A percentile compares a stretch with the other conserved stretches of the same genome.
phyloP scores from a whole-genome alignment of 2,113 vertebrate genomes.

The Craseonycteris thonglongyai region DNA sequence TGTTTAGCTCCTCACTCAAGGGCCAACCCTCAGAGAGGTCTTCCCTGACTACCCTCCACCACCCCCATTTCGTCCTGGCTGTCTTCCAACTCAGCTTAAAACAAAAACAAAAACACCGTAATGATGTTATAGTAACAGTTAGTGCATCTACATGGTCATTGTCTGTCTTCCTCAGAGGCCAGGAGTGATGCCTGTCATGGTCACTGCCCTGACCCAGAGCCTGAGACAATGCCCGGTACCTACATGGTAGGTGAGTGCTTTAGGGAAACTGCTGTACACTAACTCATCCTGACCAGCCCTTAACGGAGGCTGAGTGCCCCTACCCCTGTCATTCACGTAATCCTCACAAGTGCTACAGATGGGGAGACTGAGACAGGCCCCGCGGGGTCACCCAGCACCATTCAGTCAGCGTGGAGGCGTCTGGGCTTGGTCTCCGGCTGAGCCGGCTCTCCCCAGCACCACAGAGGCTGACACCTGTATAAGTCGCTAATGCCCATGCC shows the following conservation, averaged over 20 bases:
- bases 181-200: neutral
- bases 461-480: accelerated
- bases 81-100: neutral
- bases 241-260: no score
- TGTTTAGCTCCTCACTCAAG: neutral
- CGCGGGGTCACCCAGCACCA: neutral
- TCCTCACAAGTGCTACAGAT: neutral
- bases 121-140: neutral
- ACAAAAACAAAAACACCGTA: neutral
- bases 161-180: neutral
- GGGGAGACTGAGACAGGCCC: neutral
- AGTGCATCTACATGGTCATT: accelerated
- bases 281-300: neutral
- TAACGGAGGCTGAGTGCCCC: neutral
- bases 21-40: neutral
- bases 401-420: accelerated
- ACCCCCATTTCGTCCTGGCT: neutral
- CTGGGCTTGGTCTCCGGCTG: neutral
- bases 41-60: neutral
- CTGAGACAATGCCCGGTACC: neutral
- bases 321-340: neutral
- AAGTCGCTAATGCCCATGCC: no score
- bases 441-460: neutral
- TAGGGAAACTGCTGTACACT: neutral
- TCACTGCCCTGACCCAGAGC: neutral